Evolutionary conservation across 1,140 invertebrate species (phyloP).

Genomic region (Brachystomella parvula): DNA sequence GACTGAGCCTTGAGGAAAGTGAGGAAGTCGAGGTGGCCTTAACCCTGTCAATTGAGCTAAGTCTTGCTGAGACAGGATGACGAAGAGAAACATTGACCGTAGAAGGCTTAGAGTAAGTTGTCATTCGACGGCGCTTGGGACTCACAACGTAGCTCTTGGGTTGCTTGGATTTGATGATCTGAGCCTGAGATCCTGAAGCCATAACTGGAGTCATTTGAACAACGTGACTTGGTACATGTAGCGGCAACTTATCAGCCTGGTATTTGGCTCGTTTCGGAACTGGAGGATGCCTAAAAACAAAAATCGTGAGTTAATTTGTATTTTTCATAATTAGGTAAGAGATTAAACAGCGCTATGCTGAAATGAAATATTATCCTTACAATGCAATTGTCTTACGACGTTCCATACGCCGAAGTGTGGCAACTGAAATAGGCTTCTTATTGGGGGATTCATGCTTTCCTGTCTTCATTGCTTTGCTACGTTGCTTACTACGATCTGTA

Average conservation of each 20-base stretch:
- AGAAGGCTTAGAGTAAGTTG: neutral
- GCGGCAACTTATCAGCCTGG: neutral
- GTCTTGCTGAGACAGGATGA: neutral
- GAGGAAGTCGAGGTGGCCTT: too few species aligned
- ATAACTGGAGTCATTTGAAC: neutral
- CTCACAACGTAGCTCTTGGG: slow-evolving; percentile 16
- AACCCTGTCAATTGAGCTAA: too few species aligned
- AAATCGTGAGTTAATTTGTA: too few species aligned
- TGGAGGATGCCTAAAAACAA: slow-evolving; percentile 4
- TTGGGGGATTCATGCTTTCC: neutral
- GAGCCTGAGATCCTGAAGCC: slow-evolving; percentile 3
- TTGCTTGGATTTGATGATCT: slow-evolving; percentile 12
- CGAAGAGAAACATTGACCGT: neutral
- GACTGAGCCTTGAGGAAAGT: too few species aligned
- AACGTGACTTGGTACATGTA: neutral
- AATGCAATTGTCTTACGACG: slow-evolving; percentile 9
- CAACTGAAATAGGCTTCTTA: slow-evolving; percentile 29
- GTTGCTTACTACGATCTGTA: slow-evolving; percentile 30
- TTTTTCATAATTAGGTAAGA: too few species aligned
- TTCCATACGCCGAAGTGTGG: slow-evolving; percentile 31
- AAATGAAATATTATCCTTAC: slow-evolving; percentile 4
- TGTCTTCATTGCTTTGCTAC: slow-evolving; percentile 17
- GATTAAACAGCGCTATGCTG: too few species aligned
- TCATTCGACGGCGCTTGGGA: slow-evolving; percentile 27
- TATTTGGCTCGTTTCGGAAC: neutral